Conservation (phyloP, 2,113 vertebrate species). For the Odocoileus hemionus region DNA sequence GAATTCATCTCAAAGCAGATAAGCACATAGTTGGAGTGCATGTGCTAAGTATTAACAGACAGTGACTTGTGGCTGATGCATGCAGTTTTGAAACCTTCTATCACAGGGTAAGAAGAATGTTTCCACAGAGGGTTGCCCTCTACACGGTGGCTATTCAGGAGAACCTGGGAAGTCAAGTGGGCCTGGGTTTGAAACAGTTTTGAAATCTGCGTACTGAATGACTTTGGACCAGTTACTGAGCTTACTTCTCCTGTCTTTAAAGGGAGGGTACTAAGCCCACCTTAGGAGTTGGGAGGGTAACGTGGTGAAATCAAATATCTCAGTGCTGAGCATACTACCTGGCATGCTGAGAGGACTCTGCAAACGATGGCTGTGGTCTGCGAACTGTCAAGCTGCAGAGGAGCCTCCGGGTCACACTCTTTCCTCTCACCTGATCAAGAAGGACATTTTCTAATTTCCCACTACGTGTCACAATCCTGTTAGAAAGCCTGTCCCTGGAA, state of each 20-base stretch:
- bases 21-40: background rate
- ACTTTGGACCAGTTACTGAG: background rate
- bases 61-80: background rate
- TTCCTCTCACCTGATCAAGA: background rate
- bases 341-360: background rate
- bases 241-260: background rate
- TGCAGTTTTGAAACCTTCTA: background rate
- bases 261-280: background rate
- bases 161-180: background rate
- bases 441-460: background rate
- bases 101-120: background rate
- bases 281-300: background rate
- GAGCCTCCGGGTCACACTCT: background rate
- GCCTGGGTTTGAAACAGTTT: background rate
- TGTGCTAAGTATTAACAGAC: background rate
- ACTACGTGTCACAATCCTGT: background rate
- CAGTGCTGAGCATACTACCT: background rate
- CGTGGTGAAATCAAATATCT: background rate
- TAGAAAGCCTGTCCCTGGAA: background rate
- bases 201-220: background rate
- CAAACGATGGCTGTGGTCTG: background rate
- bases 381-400: background rate
- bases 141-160: background rate
- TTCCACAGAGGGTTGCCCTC: background rate
- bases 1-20: background rate